A percentile compares a stretch with the other conserved stretches of the same genome.
Conservation (phyloP, 2,113 vertebrate species). For the Ctenomys sociabilis region DNA sequence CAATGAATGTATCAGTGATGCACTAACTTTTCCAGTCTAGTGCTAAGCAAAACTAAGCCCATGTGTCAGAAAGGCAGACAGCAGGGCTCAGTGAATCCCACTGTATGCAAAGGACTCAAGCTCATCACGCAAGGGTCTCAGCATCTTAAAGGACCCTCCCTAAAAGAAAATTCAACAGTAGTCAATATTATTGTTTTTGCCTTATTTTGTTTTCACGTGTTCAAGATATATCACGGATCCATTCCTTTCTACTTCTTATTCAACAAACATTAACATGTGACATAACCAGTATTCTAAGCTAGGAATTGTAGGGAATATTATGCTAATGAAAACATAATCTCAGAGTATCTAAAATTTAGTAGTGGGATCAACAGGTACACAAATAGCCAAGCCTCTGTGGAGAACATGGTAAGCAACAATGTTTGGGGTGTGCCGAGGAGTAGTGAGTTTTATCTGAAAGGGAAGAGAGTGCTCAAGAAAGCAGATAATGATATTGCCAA, state of each 20-base stretch:
- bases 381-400: background rate
- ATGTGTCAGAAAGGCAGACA: background rate
- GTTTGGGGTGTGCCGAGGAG: background rate
- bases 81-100: background rate
- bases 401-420: background rate
- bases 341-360: slow-evolving; percentile 11
- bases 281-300: background rate
- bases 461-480: background rate
- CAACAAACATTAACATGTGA: background rate
- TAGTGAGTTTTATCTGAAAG: background rate
- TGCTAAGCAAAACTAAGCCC: slow-evolving; percentile 1
- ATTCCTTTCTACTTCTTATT: background rate
- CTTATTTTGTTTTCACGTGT: background rate
- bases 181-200: slow-evolving; percentile 4
- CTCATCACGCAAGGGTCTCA: background rate
- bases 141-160: background rate
- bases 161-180: background rate
- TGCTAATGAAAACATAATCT: background rate
- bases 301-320: background rate
- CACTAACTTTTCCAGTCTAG: background rate
- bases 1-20: background rate
- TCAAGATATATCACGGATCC: background rate
- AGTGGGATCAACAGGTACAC: background rate
- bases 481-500: background rate
- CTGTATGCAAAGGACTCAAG: background rate